Conservation (phyloP, 2,113 vertebrate genomes). For the Microtus richardsoni region DNA sequence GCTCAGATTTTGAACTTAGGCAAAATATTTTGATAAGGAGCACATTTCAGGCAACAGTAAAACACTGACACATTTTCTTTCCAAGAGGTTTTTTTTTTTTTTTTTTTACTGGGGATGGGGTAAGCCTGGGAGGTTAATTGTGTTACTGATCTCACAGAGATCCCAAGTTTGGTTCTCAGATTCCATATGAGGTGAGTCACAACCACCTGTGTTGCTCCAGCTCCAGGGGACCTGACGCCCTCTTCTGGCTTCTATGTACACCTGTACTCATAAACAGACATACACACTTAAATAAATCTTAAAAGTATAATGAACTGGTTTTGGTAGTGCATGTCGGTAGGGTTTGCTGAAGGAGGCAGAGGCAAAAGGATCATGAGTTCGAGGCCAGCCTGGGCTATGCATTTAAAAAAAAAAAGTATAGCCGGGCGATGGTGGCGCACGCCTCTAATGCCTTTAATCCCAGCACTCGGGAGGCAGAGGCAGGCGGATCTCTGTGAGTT, state of each 20-base stretch:
- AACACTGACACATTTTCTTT: neutral
- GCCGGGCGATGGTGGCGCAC: too few species aligned
- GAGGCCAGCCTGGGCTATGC: too few species aligned
- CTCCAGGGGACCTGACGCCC: neutral
- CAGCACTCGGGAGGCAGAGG: too few species aligned
- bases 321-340: too few species aligned
- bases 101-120: neutral
- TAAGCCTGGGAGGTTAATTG: neutral
- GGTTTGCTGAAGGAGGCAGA: too few species aligned
- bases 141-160: neutral
- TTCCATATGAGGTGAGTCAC: neutral
- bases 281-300: neutral
- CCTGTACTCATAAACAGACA: neutral
- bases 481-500: too few species aligned
- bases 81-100: neutral
- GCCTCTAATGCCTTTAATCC: too few species aligned
- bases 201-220: neutral
- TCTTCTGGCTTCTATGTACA: neutral
- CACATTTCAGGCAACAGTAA: neutral
- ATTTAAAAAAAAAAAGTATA: neutral
- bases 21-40: neutral
- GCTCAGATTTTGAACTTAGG: neutral
- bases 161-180: neutral
- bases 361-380: too few species aligned
- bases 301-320: neutral